Evolutionary conservation across 2,797 vertebrate genomes (phyloP), one percentile per base, ranked within the genome.

Genomic region (Pantherophis alleghaniensis): DNA sequence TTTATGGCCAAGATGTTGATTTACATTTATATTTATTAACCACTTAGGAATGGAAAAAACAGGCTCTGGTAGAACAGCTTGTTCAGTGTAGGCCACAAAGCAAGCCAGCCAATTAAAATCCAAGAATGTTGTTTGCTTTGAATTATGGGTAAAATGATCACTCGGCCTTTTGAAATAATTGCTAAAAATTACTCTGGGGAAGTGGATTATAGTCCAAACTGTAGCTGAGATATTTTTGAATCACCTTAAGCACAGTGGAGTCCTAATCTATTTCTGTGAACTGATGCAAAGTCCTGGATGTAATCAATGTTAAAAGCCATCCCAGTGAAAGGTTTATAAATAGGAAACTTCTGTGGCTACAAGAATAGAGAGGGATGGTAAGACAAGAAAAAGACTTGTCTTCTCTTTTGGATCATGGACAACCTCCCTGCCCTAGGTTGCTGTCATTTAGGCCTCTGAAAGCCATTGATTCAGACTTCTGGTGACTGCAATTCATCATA

Each of bases 11-110:
- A 60, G 12, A 6, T 91, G 95, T 94, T 47, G 66, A 56, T 92
- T 95, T 92, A 87, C 26, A 56, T 79, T 28, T 7, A 5, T 86
- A 56, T 86, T 94, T 91, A 88, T 90, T 92, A 93, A 93, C 28
- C 22, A 20, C 90, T 93, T 92, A 1, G 61, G 86, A 20, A 5
- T 57, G 32, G 61, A 51, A 24, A 28, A 16, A 88, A 74, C 3
- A 60, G 32, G 24, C 0, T 20, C 24, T 66, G 93, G 59, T 14
- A 47, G 47, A 93, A 61, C 42, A 1, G 0, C 74, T 42, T 60
- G 66, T 92, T 93, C 89, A 20, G 16, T 37, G 18, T 7, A 5
- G 61, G 66, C 12, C 7, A 69, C 26, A 95, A n/a, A n/a, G 37
- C 37, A 47, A 94, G 7, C 37, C 0, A 0, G 22, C 24, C 59